Percentiles rank a stretch among this genome's conserved stretches.
Conservation (phyloP, 2,797 vertebrate genomes). For the Etheostoma perlongum region DNA sequence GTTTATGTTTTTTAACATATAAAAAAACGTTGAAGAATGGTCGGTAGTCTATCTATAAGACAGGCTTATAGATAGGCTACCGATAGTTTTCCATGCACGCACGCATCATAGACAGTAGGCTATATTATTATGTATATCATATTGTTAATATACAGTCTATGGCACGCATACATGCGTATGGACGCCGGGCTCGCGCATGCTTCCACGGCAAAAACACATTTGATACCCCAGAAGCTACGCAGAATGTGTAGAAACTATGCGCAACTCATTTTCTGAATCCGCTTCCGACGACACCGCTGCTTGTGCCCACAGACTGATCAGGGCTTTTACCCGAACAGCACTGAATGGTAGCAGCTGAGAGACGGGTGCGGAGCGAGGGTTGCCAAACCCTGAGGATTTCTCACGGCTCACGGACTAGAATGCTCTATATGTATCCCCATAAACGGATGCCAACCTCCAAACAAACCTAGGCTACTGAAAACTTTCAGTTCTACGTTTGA, state of each 20-base stretch:
- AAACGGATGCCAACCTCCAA: slow-evolving; percentile 80
- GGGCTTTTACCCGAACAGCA: slow-evolving; percentile 78
- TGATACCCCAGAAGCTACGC: slow-evolving; percentile 71
- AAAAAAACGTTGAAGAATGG: too few species aligned
- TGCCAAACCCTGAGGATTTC: slow-evolving; percentile 77
- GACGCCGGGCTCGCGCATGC: slow-evolving; percentile 58
- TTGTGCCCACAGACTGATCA: slow-evolving; percentile 74
- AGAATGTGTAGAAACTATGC: slow-evolving; percentile 76
- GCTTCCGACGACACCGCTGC: slow-evolving; percentile 79
- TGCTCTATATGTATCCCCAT: slow-evolving; percentile 72
- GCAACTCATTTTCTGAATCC: slow-evolving; percentile 83
- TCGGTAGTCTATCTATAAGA: too few species aligned
- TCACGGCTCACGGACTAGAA: slow-evolving; percentile 78
- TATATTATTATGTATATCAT: too few species aligned
- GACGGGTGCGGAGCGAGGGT: slow-evolving; percentile 75
- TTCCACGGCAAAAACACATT: slow-evolving; percentile 53
- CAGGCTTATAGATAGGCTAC: too few species aligned
- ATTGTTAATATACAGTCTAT: too few species aligned
- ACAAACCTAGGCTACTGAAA: slow-evolving; percentile 73
- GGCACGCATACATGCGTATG: slow-evolving; percentile 27
- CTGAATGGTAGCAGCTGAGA: slow-evolving; percentile 80
- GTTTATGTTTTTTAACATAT: too few species aligned
- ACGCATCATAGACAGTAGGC: background rate
- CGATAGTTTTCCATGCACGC: slow-evolving; percentile 40
- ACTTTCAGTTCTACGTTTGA: slow-evolving; percentile 80